These are phyloP conservation scores for Anas platyrhynchos DNA, from an alignment of 2,113 vertebrate species.

Conservation along the genomic window DNA sequence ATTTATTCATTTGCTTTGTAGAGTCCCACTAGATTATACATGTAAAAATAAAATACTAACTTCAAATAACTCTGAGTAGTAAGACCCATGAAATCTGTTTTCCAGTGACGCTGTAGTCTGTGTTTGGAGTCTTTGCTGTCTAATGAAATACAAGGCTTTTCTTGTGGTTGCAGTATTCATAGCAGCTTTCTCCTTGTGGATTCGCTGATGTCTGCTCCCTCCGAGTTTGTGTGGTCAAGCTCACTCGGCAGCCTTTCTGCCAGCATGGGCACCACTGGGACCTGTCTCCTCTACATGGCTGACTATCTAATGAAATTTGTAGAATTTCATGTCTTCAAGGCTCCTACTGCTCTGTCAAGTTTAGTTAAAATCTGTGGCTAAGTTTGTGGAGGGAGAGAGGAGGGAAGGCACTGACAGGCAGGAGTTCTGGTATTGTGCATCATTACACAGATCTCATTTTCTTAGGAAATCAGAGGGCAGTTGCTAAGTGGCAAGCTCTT, in stretches of 20 bases:
- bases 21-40: not conserved
- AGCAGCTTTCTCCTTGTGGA: not conserved
- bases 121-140: not conserved
- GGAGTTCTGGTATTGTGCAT: not conserved
- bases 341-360: not conserved
- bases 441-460: not conserved
- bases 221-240: fast-evolving
- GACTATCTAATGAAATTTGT: not conserved
- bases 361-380: not conserved
- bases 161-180: not conserved
- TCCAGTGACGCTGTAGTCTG: not conserved
- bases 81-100: not conserved
- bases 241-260: not conserved
- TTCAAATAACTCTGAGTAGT: not conserved
- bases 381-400: not conserved
- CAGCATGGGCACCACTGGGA: not conserved
- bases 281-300: not conserved
- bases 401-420: not conserved
- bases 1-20: not conserved
- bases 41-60: not conserved
- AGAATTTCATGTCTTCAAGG: not conserved
- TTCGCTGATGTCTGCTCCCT: not conserved
- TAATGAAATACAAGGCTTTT: not conserved
- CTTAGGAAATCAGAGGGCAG: not conserved
- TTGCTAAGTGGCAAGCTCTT: not conserved